A percentile compares a stretch with the other conserved stretches of the same genome.
phyloP scores from a whole-genome alignment of 2,797 vertebrate species.

The Paratrypauchen microcephalus region DNA sequence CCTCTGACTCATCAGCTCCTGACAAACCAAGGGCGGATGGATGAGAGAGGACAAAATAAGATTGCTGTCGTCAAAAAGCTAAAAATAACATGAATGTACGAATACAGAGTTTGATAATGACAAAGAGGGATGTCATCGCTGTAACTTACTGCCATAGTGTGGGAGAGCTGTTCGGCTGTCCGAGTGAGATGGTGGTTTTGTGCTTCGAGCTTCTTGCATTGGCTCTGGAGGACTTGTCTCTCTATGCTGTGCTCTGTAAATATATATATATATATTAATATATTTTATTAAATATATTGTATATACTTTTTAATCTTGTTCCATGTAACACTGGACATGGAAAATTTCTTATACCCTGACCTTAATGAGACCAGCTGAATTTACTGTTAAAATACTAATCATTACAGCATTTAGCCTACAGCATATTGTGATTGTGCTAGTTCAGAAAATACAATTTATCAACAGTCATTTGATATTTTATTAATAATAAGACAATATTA shows the following conservation, averaged over 20 bases:
- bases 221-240: conserved; percentile 87
- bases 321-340: too few relatives aligned
- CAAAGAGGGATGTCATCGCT: not conserved
- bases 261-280: not conserved
- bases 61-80: not conserved
- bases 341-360: too few relatives aligned
- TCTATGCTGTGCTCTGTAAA: conserved; percentile 86
- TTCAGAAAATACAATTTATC: not conserved
- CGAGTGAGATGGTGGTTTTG: conserved; percentile 88
- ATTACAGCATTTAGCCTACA: too few relatives aligned
- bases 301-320: too few relatives aligned
- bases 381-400: too few relatives aligned
- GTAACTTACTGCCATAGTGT: conserved; percentile 87
- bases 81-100: not conserved
- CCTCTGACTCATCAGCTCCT: conserved; percentile 76
- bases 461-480: too few relatives aligned
- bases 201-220: conserved; percentile 88
- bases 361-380: too few relatives aligned
- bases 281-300: too few relatives aligned
- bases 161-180: conserved; percentile 88
- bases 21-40: conserved; percentile 19
- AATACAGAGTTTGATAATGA: not conserved
- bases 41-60: not conserved
- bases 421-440: not conserved
- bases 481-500: too few relatives aligned